phyloP scores from a whole-genome alignment of 2,888 invertebrate species.

The Eupeodes latifasciatus region DNA sequence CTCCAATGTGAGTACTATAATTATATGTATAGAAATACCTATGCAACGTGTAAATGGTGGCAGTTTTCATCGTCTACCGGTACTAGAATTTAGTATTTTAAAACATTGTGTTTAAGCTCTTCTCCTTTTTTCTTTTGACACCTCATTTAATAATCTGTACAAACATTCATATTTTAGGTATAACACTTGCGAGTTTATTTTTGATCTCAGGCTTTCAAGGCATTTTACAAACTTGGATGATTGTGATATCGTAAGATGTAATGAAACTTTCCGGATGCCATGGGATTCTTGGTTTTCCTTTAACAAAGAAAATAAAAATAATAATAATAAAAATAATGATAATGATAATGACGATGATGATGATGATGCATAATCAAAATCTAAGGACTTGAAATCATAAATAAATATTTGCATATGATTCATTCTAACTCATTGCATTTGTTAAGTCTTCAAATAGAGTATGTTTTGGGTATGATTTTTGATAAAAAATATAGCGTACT shows the following conservation, averaged over 20 bases:
- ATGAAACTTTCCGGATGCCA: constrained; percentile 80
- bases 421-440: too few relatives aligned
- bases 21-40: too few relatives aligned
- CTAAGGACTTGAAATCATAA: too few relatives aligned
- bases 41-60: neutral
- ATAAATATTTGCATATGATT: too few relatives aligned
- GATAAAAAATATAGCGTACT: too few relatives aligned
- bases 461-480: too few relatives aligned
- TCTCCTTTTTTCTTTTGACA: neutral
- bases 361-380: too few relatives aligned
- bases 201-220: constrained; percentile 82
- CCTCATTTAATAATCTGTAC: neutral
- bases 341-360: too few relatives aligned
- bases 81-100: neutral
- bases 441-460: too few relatives aligned
- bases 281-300: constrained; percentile 45
- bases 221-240: constrained; percentile 82
- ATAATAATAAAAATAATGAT: too few relatives aligned
- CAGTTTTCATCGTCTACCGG: neutral
- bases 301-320: neutral
- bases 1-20: constrained; percentile 81
- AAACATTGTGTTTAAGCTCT: neutral
- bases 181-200: constrained; percentile 82
- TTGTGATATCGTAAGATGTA: constrained; percentile 82
- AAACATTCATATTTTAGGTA: constrained; percentile 78